Base-by-base conservation (phyloP, 1,140 invertebrate genomes). In the Phymastichus coffea region DNA sequence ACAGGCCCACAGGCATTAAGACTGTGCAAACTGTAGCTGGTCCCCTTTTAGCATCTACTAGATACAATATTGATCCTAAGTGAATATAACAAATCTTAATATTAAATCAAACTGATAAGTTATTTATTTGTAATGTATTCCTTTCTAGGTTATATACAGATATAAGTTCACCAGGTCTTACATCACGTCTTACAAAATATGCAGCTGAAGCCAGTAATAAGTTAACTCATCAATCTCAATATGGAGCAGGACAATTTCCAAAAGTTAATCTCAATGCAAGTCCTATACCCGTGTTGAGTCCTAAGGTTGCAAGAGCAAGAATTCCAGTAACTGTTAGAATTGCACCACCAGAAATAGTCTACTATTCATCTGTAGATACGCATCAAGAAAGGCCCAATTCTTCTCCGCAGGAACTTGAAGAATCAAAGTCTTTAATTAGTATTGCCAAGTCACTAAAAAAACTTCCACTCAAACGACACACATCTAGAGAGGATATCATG, bases 11-110 rank as follows among this genome's bases (percentile, higher is more conserved):
- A 3, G 70, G 70, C 0, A 43, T 74, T 22, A 79, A 74, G 57
- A 70, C 69, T 7, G 70, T 75, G 0, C 74, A 76, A 48, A 73
- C 74, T 8, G 67, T 73, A 17, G 71, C 71, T 30, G 75, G 77
- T 30, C 78, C 79, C 6, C 66, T 80, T 28, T 66, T 78, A 25
- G 65, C 74, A 30, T 78, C 79, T 0, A 75, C 73, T 0, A 74
- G 74, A 70, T 80, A 75, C 43, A 80, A 80, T 30, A 76, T 80
- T 1, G 78, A 79, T 68, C 68, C 73, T 0, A 79, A 77, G 78
- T 78, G 67, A 66, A 64, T 65, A 52, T 26, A 33, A 35, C 33
- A 23, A 37, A 30, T 41, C 14, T 28, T 26, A 33, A 15, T 49
- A 3, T 35, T 43, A 26, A 38, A 10, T 30, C 20, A 14, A 15